Percentiles rank a stretch among this genome's conserved stretches.
phyloP scores from a whole-genome alignment of 2,113 vertebrate genomes.

The Antidorcas marsupialis region DNA sequence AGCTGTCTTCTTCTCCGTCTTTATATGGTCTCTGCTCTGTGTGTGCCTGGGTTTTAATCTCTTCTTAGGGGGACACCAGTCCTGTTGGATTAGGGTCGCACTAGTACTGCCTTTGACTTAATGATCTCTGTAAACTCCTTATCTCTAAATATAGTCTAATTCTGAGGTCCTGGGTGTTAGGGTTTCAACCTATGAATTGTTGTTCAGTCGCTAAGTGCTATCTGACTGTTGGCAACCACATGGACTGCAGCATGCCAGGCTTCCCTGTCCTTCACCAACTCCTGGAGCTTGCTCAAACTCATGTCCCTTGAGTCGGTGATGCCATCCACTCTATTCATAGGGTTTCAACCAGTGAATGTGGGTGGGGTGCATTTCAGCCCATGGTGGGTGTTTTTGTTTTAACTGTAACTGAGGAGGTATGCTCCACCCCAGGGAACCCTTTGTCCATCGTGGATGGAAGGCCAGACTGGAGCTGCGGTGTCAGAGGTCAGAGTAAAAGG shows the following conservation, averaged over 20 bases:
- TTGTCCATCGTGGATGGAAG: background rate
- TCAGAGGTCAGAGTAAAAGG: background rate
- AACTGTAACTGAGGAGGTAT: background rate
- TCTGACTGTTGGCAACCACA: background rate
- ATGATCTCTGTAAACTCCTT: background rate
- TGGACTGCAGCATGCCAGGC: background rate
- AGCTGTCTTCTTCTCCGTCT: background rate
- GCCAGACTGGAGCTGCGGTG: background rate
- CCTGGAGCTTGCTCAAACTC: background rate
- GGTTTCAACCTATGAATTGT: background rate
- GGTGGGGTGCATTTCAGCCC: background rate
- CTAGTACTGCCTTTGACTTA: background rate
- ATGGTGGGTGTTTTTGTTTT: background rate
- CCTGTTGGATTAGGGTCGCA: accelerated
- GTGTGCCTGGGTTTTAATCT: background rate
- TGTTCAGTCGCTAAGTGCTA: background rate
- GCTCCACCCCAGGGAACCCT: background rate
- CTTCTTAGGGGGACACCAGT: background rate
- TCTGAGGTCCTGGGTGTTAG: too few species aligned
- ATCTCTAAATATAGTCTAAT: background rate
- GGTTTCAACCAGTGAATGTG: accelerated
- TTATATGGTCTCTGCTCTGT: accelerated
- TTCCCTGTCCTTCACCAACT: background rate
- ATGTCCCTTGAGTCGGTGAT: background rate
- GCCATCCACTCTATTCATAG: background rate